Conservation (phyloP, 1,140 invertebrate species). For the Trypoxylus dichotomus region DNA sequence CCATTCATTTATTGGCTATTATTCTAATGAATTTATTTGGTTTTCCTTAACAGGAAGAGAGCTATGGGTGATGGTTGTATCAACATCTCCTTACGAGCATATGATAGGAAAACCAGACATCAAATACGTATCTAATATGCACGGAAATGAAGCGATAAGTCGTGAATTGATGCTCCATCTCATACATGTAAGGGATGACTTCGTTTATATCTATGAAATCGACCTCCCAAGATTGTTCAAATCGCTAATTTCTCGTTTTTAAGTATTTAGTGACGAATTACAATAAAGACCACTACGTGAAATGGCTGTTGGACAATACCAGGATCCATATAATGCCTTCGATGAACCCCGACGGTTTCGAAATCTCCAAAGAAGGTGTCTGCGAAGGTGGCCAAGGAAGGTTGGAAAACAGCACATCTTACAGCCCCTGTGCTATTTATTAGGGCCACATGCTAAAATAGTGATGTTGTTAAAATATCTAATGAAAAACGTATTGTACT, state of each 20-base stretch:
- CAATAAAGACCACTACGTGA: slow-evolving; percentile 75
- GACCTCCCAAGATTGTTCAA: background rate
- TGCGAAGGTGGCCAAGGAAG: slow-evolving; percentile 84
- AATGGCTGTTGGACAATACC: slow-evolving; percentile 86
- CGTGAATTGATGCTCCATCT: slow-evolving; percentile 85
- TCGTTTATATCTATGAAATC: background rate
- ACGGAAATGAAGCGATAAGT: slow-evolving; percentile 89
- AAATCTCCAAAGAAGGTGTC: slow-evolving; percentile 81
- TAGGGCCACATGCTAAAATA: no score
- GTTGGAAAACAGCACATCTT: slow-evolving; percentile 55
- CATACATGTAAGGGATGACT: slow-evolving; percentile 66
- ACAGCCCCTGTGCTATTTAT: no score
- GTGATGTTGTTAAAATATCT: no score
- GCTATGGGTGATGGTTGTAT: slow-evolving; percentile 94
- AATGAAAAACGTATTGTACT: no score
- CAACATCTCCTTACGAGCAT: slow-evolving; percentile 84
- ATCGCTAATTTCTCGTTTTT: slow-evolving; percentile 38
- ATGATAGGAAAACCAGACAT: slow-evolving; percentile 91
- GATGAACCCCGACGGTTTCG: slow-evolving; percentile 91
- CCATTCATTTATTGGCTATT: no score
- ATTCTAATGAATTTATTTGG: no score
- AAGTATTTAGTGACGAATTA: slow-evolving; percentile 84
- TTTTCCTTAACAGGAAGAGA: slow-evolving; percentile 68
- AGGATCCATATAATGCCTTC: slow-evolving; percentile 90
- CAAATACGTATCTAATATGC: slow-evolving; percentile 90